A percentile compares a stretch with the other conserved stretches of the same genome.
phyloP scores from a whole-genome alignment of 2,113 vertebrate genomes.

The Alosa alosa region DNA sequence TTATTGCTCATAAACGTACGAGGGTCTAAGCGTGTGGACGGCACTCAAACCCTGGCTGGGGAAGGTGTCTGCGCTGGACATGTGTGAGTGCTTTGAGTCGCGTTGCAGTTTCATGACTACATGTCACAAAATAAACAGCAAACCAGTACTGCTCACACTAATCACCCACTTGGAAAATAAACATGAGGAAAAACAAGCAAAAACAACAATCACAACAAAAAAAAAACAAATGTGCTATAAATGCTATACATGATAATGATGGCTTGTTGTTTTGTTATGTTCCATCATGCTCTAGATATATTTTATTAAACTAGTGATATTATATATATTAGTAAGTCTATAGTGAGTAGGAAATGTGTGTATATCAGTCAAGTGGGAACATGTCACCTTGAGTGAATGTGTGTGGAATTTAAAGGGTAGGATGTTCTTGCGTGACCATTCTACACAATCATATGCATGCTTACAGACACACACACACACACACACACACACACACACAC shows the following conservation, averaged over 20 bases:
- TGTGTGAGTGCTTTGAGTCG: background rate
- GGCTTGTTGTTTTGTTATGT: background rate
- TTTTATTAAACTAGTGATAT: no score
- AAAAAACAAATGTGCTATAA: background rate
- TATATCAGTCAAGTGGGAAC: background rate
- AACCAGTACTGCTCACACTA: background rate
- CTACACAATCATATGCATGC: background rate
- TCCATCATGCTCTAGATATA: no score
- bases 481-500: background rate
- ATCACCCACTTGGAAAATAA: background rate
- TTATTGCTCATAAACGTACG: slow-evolving; percentile 23
- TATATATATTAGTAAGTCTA: no score
- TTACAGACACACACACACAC: background rate
- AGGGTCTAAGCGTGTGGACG: background rate
- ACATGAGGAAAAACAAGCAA: background rate
- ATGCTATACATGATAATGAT: background rate
- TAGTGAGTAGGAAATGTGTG: background rate
- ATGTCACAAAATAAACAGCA: background rate
- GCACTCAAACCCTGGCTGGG: background rate
- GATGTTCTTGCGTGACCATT: background rate
- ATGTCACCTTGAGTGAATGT: background rate
- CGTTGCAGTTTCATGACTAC: background rate
- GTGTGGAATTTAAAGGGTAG: no score
- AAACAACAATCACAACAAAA: background rate
- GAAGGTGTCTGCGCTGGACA: background rate